phyloP scores from a whole-genome alignment of 64 coral and sea anemone species.

The Stichodactyla helianthus region DNA sequence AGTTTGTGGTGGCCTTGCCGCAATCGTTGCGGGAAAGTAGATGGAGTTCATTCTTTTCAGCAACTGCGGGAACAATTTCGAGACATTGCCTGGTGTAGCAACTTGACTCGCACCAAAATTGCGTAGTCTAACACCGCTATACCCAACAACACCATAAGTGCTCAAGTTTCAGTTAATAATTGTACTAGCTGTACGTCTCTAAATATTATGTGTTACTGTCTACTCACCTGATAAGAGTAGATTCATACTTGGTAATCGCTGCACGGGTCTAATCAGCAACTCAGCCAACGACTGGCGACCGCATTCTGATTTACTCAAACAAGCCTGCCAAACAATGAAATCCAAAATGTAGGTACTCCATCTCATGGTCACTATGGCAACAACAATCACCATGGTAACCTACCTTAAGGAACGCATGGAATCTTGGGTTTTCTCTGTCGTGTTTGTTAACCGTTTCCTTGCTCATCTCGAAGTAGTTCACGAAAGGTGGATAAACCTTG shows the following conservation, averaged over 20 bases:
- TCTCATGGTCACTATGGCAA: background rate
- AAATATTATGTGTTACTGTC: no score
- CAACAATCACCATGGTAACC: background rate
- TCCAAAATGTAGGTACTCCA: background rate
- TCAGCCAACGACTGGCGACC: conserved; percentile 83
- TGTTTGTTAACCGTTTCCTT: conserved; percentile 88
- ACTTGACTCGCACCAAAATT: no score
- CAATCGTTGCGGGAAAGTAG: no score
- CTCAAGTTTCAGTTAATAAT: no score
- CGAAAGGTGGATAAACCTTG: conserved; percentile 94
- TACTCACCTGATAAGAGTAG: conserved; percentile 69
- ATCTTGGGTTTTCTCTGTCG: conserved; percentile 78
- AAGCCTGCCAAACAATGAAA: conserved; percentile 55
- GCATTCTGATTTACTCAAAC: conserved; percentile 93
- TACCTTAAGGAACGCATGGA: conserved; percentile 97
- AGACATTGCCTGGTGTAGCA: no score
- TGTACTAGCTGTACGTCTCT: no score
- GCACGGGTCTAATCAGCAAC: conserved; percentile 90
- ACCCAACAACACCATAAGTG: no score
- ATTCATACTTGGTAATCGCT: conserved; percentile 97
- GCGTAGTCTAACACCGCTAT: no score
- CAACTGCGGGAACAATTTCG: no score
- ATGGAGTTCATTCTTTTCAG: no score
- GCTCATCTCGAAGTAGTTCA: conserved; percentile 99
- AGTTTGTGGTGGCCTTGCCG: no score